phyloP scores from a whole-genome alignment of 1,140 invertebrate species.

The Calephelis virginiensis region DNA sequence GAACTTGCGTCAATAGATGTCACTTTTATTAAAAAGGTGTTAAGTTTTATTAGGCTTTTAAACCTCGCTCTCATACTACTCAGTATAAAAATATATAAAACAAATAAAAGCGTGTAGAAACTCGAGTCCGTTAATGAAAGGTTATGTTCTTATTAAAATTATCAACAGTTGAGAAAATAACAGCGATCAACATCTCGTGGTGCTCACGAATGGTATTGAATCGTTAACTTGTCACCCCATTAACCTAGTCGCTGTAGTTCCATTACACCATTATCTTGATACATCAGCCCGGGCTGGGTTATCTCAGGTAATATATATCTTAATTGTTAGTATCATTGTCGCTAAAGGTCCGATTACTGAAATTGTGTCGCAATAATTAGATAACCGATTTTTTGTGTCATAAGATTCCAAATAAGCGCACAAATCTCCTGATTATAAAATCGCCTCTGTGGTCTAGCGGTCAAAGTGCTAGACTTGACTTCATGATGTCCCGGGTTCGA shows the following conservation, averaged over 20 bases:
- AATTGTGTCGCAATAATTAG: not conserved
- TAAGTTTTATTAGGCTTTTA: no score
- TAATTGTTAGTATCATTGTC: conserved; percentile 13
- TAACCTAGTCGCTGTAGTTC: conserved; percentile 10
- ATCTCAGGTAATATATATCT: conserved; percentile 16
- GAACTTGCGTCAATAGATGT: no score
- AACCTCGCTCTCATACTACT: no score
- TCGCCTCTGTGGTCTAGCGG: no score
- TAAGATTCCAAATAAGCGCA: no score
- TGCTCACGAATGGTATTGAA: conserved; percentile 14
- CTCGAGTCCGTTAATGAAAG: not conserved
- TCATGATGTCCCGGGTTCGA: no score
- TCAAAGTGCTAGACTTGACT: no score
- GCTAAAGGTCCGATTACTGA: not conserved
- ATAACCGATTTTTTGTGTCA: no score
- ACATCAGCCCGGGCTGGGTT: conserved; percentile 10
- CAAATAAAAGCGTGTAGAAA: no score
- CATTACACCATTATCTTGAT: conserved; percentile 12
- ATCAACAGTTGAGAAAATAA: conserved; percentile 11
- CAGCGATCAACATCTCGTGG: conserved; percentile 12
- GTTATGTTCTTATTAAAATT: conserved; percentile 7
- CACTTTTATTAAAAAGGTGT: no score
- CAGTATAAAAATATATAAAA: no score
- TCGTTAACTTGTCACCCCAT: conserved; percentile 15
- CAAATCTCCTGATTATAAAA: no score